phyloP scores from a whole-genome alignment of 2,113 vertebrate genomes.

The Furnarius figulus region DNA sequence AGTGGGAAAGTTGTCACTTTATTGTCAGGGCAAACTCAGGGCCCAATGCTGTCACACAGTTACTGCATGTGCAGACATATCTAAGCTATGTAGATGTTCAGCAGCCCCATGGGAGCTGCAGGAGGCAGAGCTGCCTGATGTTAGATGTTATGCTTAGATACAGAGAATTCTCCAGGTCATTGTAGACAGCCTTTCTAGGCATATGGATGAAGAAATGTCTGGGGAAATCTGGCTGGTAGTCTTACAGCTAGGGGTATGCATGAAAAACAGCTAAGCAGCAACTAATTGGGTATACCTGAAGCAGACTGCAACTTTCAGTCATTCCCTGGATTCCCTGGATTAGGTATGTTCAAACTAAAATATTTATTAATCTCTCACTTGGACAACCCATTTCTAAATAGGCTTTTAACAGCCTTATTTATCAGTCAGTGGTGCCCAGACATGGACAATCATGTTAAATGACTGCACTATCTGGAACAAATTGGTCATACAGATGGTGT shows the following conservation, averaged over 20 bases:
- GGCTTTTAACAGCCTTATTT: not conserved
- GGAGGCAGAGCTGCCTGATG: not conserved
- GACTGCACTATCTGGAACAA: not conserved
- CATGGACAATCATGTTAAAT: not conserved
- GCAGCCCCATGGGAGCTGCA: not conserved
- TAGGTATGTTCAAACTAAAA: not conserved
- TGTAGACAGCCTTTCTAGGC: not conserved
- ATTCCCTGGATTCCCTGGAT: not conserved
- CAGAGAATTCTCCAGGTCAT: not conserved
- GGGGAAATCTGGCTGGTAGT: not conserved
- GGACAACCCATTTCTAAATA: not conserved
- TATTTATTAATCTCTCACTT: not conserved
- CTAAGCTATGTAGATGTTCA: not conserved
- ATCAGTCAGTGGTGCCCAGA: not conserved
- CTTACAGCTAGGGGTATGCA: not conserved
- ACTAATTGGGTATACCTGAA: not conserved
- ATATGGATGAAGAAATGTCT: not conserved
- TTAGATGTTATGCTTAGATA: not conserved
- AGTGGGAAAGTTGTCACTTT: not conserved
- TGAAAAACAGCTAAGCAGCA: not conserved
- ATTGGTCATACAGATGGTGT: not conserved
- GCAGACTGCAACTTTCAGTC: not conserved
- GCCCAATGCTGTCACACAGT: not conserved
- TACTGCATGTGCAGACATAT: not conserved
- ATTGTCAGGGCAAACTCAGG: not conserved